Conservation (phyloP, 2,797 vertebrate species). For the Onychomys leucogaster region DNA sequence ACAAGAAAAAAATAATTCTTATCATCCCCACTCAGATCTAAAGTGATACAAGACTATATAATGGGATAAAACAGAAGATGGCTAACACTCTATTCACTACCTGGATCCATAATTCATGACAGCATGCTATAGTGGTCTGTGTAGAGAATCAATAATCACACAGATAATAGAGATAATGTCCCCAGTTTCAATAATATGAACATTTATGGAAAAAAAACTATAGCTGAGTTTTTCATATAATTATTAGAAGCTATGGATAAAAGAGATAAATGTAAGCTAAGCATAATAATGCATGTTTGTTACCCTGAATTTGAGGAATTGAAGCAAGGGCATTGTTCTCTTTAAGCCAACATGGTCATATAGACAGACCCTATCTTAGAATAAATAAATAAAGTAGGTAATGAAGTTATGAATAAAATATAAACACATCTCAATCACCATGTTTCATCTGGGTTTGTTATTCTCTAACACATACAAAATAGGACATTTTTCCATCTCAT, state of each 20-base stretch:
- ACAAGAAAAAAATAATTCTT: neutral
- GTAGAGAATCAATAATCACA: neutral
- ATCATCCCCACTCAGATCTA: neutral
- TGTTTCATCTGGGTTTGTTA: neutral
- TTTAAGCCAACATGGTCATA: neutral
- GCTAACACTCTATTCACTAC: neutral
- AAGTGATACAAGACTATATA: neutral
- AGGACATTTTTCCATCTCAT: neutral
- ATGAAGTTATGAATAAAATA: neutral
- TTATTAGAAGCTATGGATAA: neutral
- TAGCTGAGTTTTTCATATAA: neutral
- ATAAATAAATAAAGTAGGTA: neutral
- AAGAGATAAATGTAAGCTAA: neutral
- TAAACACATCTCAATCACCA: neutral
- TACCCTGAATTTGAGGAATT: neutral
- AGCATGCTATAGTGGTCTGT: neutral
- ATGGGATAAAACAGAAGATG: neutral
- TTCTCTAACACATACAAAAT: neutral
- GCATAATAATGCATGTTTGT: neutral
- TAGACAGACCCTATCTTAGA: neutral
- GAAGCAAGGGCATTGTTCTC: neutral
- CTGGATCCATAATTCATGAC: neutral
- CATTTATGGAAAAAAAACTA: neutral
- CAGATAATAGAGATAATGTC: neutral
- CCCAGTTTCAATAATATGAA: constrained; percentile 42